A percentile compares a stretch with the other conserved stretches of the same genome.
phyloP scores from a whole-genome alignment of 2,113 vertebrate species.

The Gallinago jamesoni region DNA sequence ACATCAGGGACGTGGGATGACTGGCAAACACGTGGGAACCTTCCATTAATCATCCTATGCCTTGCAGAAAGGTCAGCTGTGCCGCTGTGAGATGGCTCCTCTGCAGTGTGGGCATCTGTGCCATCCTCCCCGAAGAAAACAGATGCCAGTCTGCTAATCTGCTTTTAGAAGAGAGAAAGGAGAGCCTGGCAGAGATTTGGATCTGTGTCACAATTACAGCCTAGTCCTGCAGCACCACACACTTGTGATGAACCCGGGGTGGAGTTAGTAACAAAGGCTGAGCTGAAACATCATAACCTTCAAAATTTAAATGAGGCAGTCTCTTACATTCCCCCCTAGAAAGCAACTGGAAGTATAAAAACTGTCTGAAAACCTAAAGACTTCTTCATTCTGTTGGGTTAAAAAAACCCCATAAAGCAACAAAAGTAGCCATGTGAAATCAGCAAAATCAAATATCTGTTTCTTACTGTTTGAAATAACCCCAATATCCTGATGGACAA shows the following conservation, averaged over 20 bases:
- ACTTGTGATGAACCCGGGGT: background rate
- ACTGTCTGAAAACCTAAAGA: background rate
- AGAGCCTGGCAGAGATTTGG: slow-evolving; percentile 6
- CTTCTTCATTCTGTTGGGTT: background rate
- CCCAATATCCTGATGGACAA: background rate
- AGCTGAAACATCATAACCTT: background rate
- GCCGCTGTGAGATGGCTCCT: background rate
- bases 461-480: background rate
- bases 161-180: background rate
- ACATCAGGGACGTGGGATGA: background rate
- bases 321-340: background rate
- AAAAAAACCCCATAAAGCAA: background rate
- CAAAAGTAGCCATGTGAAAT: background rate
- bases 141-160: slow-evolving; percentile 22
- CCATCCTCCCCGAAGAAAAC: background rate
- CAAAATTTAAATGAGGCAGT: background rate
- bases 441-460: background rate
- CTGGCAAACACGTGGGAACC: background rate
- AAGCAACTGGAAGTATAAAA: background rate
- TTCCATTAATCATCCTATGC: background rate
- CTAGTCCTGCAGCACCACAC: background rate
- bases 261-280: background rate
- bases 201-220: background rate
- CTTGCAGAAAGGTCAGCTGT: background rate
- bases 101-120: background rate